Conservation (phyloP, 2,888 invertebrate species). For the Eulithis testata region DNA sequence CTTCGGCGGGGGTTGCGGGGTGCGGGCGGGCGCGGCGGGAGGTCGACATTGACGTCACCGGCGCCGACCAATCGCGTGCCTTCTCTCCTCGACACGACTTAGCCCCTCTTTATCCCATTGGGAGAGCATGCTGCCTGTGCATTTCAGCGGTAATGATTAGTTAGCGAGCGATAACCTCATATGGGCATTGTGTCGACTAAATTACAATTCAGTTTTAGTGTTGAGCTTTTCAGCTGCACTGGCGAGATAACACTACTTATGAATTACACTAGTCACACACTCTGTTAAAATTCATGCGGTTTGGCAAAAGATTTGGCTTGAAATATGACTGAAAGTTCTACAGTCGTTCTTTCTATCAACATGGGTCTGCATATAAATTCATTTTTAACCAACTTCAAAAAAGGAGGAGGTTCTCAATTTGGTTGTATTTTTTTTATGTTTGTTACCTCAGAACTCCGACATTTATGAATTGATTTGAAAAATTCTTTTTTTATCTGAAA, state of each 20-base stretch:
- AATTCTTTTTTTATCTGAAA: too few species aligned
- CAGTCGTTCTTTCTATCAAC: too few species aligned
- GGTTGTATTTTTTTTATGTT: too few species aligned
- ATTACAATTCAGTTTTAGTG: constrained; percentile 28
- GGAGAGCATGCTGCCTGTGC: constrained; percentile 58
- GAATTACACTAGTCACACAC: background rate
- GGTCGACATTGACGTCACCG: constrained; percentile 83
- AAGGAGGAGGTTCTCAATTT: too few species aligned
- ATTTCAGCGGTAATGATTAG: constrained; percentile 51
- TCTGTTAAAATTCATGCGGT: background rate
- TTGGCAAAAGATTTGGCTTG: too few species aligned
- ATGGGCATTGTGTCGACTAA: constrained; percentile 25
- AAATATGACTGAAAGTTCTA: too few species aligned
- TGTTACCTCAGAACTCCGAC: too few species aligned
- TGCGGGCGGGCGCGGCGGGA: constrained; percentile 61
- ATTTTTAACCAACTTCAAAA: too few species aligned
- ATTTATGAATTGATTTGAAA: too few species aligned
- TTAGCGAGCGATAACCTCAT: constrained; percentile 45
- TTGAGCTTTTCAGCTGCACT: constrained; percentile 17
- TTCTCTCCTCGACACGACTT: constrained; percentile 65
- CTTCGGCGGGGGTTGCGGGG: constrained; percentile 62
- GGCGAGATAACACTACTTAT: constrained; percentile 7
- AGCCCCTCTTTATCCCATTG: constrained; percentile 63
- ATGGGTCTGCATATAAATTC: too few species aligned
- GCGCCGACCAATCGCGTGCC: constrained; percentile 70